Conservation (phyloP, 2,888 invertebrate genomes). For the Pyrrhia umbra region DNA sequence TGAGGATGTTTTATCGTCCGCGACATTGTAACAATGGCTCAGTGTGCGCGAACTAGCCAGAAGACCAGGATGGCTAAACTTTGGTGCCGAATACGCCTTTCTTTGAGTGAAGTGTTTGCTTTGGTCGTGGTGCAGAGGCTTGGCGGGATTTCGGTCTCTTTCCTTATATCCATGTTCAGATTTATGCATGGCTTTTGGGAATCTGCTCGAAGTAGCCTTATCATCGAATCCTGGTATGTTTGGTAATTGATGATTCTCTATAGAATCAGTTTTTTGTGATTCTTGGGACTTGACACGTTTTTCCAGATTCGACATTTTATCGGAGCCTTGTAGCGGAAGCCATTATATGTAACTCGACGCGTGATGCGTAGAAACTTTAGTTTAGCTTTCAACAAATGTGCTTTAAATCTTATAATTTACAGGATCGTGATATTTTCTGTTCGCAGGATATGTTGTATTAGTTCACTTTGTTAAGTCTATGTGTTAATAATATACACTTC, state of each 20-base stretch:
- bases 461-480: no score
- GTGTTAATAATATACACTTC: no score
- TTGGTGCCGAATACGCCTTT: constrained; percentile 51
- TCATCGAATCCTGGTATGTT: constrained; percentile 61
- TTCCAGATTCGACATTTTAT: constrained; percentile 34
- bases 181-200: constrained; percentile 15
- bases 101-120: constrained; percentile 32
- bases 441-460: no score
- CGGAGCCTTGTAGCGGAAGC: neutral
- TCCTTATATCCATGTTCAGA: constrained; percentile 11
- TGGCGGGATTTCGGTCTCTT: constrained; percentile 14
- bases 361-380: neutral
- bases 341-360: neutral
- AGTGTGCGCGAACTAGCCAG: constrained; percentile 25
- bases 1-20: constrained; percentile 30
- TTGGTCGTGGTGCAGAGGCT: constrained; percentile 18
- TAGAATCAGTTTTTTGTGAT: constrained; percentile 68
- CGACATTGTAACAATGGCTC: constrained; percentile 24
- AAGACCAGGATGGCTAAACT: constrained; percentile 18
- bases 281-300: constrained; percentile 32
- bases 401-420: neutral
- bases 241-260: constrained; percentile 72
- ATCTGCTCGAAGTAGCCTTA: constrained; percentile 14
- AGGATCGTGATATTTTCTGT: no score
- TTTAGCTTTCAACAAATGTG: neutral